A percentile compares a stretch with the other conserved stretches of the same genome.
These are phyloP conservation scores for Nothura maculosa DNA, from an alignment of 2,797 vertebrate genomes.

Conservation along the genomic window DNA sequence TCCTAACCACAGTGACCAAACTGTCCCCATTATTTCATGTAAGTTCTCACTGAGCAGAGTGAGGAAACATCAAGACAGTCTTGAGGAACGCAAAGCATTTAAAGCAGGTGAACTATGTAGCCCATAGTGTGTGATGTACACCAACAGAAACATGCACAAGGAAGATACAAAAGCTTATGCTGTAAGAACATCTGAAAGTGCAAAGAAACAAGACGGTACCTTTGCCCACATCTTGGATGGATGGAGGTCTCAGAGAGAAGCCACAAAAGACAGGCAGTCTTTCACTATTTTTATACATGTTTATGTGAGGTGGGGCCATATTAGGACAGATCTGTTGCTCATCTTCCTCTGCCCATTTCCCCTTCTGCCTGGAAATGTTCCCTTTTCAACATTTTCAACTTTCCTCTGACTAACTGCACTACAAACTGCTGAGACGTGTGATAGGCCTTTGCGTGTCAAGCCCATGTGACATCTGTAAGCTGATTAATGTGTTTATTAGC, in stretches of 20 bases:
- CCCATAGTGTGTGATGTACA: neutral
- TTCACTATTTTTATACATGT: conserved; percentile 5
- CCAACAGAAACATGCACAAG: neutral
- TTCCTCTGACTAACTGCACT: neutral
- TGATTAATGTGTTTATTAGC: neutral
- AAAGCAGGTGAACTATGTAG: neutral
- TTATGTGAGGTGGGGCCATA: neutral
- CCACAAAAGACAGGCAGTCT: neutral
- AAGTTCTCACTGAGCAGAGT: neutral
- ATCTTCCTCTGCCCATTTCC: conserved; percentile 15
- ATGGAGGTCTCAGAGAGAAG: neutral
- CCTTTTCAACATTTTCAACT: conserved; percentile 66
- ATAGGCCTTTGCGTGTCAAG: neutral
- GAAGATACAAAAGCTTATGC: neutral
- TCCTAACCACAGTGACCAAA: neutral
- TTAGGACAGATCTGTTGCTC: neutral
- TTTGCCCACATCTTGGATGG: conserved; percentile 67
- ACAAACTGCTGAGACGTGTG: neutral
- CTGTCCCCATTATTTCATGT: neutral
- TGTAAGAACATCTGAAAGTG: neutral
- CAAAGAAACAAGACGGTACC: conserved; percentile 64
- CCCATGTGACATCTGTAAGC: neutral
- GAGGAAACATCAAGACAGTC: neutral
- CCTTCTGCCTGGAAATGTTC: conserved; percentile 29
- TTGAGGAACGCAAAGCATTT: neutral